phyloP scores from a whole-genome alignment of 64 coral and sea anemone genomes.

The Hydrozoanthus tunicans region DNA sequence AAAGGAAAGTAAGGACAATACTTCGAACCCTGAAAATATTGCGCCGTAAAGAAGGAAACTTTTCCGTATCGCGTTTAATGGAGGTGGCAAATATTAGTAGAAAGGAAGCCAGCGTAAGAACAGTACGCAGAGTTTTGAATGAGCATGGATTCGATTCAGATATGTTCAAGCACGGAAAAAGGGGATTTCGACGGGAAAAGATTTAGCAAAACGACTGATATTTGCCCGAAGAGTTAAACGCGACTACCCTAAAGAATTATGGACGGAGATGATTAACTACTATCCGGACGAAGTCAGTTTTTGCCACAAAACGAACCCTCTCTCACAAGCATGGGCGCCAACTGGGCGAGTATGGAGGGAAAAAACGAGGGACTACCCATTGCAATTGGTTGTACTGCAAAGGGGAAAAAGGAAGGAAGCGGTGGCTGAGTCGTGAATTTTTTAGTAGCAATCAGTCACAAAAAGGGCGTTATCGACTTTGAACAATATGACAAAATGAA shows the following conservation, averaged over 20 bases:
- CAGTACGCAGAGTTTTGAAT: constrained; percentile 38
- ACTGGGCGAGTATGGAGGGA: too few species aligned
- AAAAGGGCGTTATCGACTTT: constrained; percentile 4
- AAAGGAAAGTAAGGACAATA: constrained; percentile 12
- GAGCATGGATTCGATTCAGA: constrained; percentile 2
- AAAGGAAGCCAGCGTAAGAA: constrained; percentile 38
- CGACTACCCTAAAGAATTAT: too few species aligned
- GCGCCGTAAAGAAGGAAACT: constrained; percentile 13
- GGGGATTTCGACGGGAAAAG: constrained; percentile 24
- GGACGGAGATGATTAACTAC: too few species aligned
- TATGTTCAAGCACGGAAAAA: constrained; percentile 54
- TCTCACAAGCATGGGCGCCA: too few species aligned
- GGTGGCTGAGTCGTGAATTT: background rate
- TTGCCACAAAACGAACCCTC: too few species aligned
- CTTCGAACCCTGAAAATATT: background rate
- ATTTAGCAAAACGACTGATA: background rate
- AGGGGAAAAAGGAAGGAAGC: too few species aligned
- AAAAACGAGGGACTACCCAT: too few species aligned
- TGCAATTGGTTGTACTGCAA: too few species aligned
- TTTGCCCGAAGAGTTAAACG: too few species aligned
- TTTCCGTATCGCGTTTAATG: constrained; percentile 26
- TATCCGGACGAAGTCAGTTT: too few species aligned
- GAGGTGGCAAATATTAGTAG: constrained; percentile 9
- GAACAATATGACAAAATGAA: constrained; percentile 44
- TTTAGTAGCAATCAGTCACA: background rate